Base-by-base conservation (phyloP, 1,140 invertebrate species). In the Thaumetopoea pityocampa region DNA sequence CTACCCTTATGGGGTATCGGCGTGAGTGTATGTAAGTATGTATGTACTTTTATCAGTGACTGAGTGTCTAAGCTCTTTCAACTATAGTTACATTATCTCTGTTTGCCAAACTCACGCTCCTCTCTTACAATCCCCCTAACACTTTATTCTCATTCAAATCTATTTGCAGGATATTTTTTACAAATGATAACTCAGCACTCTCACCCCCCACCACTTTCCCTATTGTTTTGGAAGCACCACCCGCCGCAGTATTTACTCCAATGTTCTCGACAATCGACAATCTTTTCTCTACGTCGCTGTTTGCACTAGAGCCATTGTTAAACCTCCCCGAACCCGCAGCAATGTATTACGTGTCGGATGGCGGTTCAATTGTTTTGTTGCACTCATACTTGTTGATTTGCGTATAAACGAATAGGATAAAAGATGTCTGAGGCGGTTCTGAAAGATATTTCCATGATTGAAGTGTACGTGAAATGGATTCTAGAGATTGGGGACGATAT, bases 231-330 rank as follows among this genome's bases (percentile, higher is more conserved):
- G 16, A 9, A 28, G 10, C 36, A 35, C 40, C 36, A 34, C 45
- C 27, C 40, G 18, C 14, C 53, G 28, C 30, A 40, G 44, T 48
- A 33, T 59, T 51, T 48, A 51, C 24, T 52, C 51, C 53, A 51
- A 51, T 42, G 44, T 46, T 47, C 45, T 37, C 38, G 17, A 47
- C 55, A 48, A 59, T 59, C 51, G 55, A 23, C 51, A 44, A 59
- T 44, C 47, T 43, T 59, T 59, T 53, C 51, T 51, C 55, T 48
- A 34, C 42, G 41, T 50, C 30, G 36, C n/a, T 52, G 34, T 50
- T 50, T 59, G 47, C 51, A 51, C 52, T 51, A 55, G 36, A 37
- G 48, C 26, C 40, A 56, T 56, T 56, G 53, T 57, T 36, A 40
- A 44, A 28, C 33, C 33, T 24, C 41, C 27, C 45, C 43, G 23